phyloP scores from a whole-genome alignment of 2,797 vertebrate genomes.

The Anguilla pacifica region DNA sequence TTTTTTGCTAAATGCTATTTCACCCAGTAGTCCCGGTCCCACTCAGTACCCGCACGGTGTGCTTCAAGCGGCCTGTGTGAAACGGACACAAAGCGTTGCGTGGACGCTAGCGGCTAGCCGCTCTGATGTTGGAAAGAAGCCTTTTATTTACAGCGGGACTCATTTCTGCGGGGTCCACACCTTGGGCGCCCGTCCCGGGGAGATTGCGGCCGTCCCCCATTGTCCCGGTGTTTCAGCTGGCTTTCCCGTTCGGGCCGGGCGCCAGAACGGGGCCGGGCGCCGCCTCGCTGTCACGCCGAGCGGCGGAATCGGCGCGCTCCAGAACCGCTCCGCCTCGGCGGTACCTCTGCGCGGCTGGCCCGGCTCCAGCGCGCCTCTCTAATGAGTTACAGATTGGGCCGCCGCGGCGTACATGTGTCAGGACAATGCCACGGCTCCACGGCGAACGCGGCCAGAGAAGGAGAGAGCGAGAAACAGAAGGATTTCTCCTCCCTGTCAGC shows the following conservation, averaged over 20 bases:
- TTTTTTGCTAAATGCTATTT: conserved; percentile 7
- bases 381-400: conserved; percentile 91
- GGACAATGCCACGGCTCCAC: conserved; percentile 72
- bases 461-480: conserved; percentile 37
- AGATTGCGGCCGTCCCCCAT: conserved; percentile 53
- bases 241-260: conserved; percentile 61
- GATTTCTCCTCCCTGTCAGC: conserved; percentile 72
- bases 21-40: neutral
- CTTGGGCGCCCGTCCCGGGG: conserved; percentile 56
- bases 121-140: conserved; percentile 49
- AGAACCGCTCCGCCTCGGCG: conserved; percentile 42
- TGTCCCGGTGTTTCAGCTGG: conserved; percentile 64
- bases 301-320: conserved; percentile 52
- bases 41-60: neutral
- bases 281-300: conserved; percentile 73
- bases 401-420: conserved; percentile 77
- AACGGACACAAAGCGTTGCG: neutral
- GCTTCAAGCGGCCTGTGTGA: neutral
- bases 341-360: conserved; percentile 71
- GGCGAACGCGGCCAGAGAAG: conserved; percentile 70
- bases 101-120: neutral
- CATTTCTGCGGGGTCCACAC: conserved; percentile 62
- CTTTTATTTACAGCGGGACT: conserved; percentile 38
- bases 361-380: conserved; percentile 79
- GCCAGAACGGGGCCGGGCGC: conserved; percentile 60